These are phyloP conservation scores for Lates japonicus DNA, from an alignment of 2,797 vertebrate species.

Conservation along the genomic window DNA sequence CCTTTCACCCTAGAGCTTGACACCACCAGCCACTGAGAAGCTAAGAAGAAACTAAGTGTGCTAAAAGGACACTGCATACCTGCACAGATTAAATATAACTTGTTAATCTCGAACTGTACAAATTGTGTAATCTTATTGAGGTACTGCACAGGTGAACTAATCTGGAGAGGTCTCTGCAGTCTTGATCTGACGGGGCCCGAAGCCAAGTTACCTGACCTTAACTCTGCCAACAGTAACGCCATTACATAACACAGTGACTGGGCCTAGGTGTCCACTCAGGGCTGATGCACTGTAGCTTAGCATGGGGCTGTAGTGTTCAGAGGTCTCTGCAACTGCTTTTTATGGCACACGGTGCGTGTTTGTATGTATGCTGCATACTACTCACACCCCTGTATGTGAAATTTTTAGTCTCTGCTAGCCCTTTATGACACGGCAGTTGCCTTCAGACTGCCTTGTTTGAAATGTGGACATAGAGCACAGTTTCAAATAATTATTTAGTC, in stretches of 20 bases:
- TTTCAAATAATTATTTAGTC: background rate
- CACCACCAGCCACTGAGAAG: background rate
- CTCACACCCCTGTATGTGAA: conserved; percentile 4
- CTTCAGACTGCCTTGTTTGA: background rate
- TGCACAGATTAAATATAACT: conserved; percentile 70
- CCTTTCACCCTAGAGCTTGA: conserved; percentile 22
- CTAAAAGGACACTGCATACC: conserved; percentile 41
- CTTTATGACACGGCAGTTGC: background rate
- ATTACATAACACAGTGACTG: conserved; percentile 66
- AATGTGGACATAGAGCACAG: background rate
- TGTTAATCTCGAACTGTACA: conserved; percentile 67
- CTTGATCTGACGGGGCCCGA: conserved; percentile 47
- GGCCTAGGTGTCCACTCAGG: conserved; percentile 39
- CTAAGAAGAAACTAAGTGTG: conserved; percentile 21
- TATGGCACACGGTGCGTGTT: conserved; percentile 49
- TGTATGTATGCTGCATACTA: conserved; percentile 13
- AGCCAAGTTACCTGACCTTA: conserved; percentile 68
- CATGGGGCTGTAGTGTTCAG: conserved; percentile 44
- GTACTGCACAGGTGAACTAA: conserved; percentile 68
- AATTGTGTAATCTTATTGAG: conserved; percentile 66
- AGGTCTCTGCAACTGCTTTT: conserved; percentile 55
- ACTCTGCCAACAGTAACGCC: conserved; percentile 64
- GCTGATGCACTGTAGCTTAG: conserved; percentile 53
- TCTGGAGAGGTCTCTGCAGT: conserved; percentile 55
- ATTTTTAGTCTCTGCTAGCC: background rate